Conservation (phyloP, 2,888 invertebrate species). For the Rhagophthalmus giganteus region DNA sequence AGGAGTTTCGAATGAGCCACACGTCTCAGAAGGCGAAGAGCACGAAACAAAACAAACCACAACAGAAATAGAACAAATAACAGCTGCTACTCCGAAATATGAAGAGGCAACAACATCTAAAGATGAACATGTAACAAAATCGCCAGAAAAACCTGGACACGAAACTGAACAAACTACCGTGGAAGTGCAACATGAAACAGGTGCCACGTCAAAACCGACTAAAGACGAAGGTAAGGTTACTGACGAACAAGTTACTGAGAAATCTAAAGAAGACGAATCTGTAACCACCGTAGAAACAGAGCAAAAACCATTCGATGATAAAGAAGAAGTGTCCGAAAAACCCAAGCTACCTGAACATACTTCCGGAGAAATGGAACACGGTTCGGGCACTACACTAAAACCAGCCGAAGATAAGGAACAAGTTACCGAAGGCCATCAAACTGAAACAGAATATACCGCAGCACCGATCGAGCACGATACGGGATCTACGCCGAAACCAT, state of each 20-base stretch:
- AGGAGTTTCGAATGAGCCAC: too few relatives aligned
- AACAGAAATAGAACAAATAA: neutral
- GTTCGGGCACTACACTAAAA: neutral
- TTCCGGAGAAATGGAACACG: neutral
- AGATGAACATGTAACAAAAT: neutral
- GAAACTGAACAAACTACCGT: neutral
- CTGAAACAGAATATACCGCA: neutral
- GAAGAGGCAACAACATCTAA: neutral
- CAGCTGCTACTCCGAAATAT: neutral
- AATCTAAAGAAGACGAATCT: neutral
- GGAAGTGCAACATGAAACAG: too few relatives aligned
- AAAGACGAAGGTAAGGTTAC: neutral
- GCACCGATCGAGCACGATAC: neutral
- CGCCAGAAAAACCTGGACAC: neutral
- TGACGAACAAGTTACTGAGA: neutral
- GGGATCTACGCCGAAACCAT: too few relatives aligned
- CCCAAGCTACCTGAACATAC: too few relatives aligned
- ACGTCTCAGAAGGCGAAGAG: neutral
- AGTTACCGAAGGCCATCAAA: neutral
- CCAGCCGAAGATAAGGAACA: constrained; percentile 1
- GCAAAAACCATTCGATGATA: neutral
- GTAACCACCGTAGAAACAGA: neutral
- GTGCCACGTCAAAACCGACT: neutral
- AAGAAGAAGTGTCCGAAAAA: neutral
- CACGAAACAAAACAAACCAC: neutral